Evolutionary conservation across 2,888 invertebrate species (phyloP).

Genomic region (Eupithecia insigniata): DNA sequence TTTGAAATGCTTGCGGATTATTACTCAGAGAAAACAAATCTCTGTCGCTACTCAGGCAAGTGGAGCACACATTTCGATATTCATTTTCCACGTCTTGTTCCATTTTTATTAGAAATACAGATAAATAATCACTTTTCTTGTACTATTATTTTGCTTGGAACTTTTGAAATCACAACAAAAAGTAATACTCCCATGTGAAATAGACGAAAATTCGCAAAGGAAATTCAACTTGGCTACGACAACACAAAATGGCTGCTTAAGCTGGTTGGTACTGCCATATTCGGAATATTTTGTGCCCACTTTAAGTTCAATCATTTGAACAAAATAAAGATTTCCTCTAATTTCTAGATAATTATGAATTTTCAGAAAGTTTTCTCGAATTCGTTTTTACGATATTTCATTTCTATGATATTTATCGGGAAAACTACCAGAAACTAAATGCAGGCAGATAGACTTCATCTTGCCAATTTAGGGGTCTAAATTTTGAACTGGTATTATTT

Average conservation of each 20-base stretch:
- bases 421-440: not conserved
- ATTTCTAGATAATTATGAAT: not conserved
- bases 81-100: slow-evolving; percentile 74
- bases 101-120: slow-evolving; percentile 59
- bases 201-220: slow-evolving; percentile 77
- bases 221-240: slow-evolving; percentile 71
- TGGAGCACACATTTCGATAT: slow-evolving; percentile 66
- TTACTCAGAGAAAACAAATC: slow-evolving; percentile 65
- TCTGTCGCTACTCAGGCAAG: slow-evolving; percentile 73
- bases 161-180: slow-evolving; percentile 79
- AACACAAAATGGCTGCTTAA: slow-evolving; percentile 84
- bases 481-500: not conserved
- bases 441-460: not conserved
- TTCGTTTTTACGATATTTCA: not conserved
- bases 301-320: not conserved
- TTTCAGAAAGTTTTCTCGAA: not conserved
- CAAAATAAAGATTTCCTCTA: not conserved
- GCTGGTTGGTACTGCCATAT: slow-evolving; percentile 64
- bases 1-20: slow-evolving; percentile 61
- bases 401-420: not conserved
- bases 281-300: not conserved
- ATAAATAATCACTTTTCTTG: slow-evolving; percentile 44
- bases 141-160: slow-evolving; percentile 56
- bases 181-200: slow-evolving; percentile 84
- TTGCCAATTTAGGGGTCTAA: not conserved